A percentile compares a stretch with the other conserved stretches of the same genome.
phyloP scores from a whole-genome alignment of 2,888 invertebrate species.

The Perizoma flavofasciatum region DNA sequence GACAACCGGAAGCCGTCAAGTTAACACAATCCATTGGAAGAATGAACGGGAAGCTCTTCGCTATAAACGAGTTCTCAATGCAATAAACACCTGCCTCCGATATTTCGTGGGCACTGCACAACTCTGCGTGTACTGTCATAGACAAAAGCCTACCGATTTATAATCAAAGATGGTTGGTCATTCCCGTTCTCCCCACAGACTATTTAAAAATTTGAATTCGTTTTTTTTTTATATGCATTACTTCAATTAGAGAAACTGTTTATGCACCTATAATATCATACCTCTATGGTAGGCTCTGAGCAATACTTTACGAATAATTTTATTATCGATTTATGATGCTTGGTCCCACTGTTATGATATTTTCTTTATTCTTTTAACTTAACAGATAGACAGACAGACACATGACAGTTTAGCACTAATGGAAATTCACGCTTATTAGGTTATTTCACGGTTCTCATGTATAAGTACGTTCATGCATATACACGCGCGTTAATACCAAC shows the following conservation, averaged over 20 bases:
- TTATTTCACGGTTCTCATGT: conserved; percentile 31
- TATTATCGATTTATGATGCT: too few relatives aligned
- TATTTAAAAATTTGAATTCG: too few relatives aligned
- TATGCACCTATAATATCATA: too few relatives aligned
- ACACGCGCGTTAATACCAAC: background rate
- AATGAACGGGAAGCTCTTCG: conserved; percentile 29
- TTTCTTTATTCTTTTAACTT: too few relatives aligned
- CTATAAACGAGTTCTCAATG: conserved; percentile 25
- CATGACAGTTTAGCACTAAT: conserved; percentile 11
- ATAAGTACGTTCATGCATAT: conserved; percentile 17
- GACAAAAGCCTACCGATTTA: background rate
- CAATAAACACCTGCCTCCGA: conserved; percentile 40
- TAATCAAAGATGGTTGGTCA: too few relatives aligned
- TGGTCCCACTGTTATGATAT: too few relatives aligned
- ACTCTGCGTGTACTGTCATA: background rate
- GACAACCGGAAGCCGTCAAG: conserved; percentile 32
- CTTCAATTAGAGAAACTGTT: too few relatives aligned
- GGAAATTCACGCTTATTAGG: conserved; percentile 35
- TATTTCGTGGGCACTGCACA: conserved; percentile 22
- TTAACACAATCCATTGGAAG: conserved; percentile 28
- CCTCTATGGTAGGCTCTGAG: too few relatives aligned
- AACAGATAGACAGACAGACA: too few relatives aligned
- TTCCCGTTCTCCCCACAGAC: too few relatives aligned
- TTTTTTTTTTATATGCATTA: too few relatives aligned
- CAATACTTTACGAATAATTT: too few relatives aligned